phyloP scores from a whole-genome alignment of 1,140 invertebrate species.

The Hyposmocoma kahamanoa region DNA sequence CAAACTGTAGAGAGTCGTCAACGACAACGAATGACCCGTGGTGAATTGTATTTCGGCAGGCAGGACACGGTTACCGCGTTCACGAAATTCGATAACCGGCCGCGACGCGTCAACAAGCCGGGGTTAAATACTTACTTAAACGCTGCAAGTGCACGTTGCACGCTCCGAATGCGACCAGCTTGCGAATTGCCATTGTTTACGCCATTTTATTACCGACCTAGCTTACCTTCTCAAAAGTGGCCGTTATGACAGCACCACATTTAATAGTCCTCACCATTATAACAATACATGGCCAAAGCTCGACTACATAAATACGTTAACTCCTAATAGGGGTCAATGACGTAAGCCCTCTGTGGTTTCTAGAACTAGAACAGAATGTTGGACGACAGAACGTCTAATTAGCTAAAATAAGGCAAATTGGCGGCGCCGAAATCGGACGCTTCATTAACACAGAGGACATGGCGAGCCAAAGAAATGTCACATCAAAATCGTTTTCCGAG shows the following conservation, averaged over 20 bases:
- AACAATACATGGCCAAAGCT: too few species aligned
- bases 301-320: too few species aligned
- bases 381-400: constrained; percentile 23
- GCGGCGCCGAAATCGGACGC: constrained; percentile 53
- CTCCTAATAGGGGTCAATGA: too few species aligned
- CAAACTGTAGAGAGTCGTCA: constrained; percentile 10
- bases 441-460: constrained; percentile 58
- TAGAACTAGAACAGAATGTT: too few species aligned
- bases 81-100: constrained; percentile 52
- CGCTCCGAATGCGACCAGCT: too few species aligned
- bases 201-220: constrained; percentile 43
- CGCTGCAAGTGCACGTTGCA: constrained; percentile 17
- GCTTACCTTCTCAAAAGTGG: constrained; percentile 1
- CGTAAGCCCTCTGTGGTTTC: too few species aligned
- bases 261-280: too few species aligned
- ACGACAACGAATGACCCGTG: constrained; percentile 22
- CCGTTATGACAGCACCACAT: constrained; percentile 8
- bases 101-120: constrained; percentile 61
- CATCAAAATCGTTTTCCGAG: constrained; percentile 62
- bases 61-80: constrained; percentile 35
- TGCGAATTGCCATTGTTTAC: constrained; percentile 53
- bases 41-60: constrained; percentile 43
- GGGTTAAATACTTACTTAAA: constrained; percentile 61
- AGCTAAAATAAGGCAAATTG: constrained; percentile 28
- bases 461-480: constrained; percentile 55